Evolutionary conservation across 1,140 invertebrate species (phyloP), one percentile per base, ranked within the genome.

Genomic region (Aphis craccivora): DNA sequence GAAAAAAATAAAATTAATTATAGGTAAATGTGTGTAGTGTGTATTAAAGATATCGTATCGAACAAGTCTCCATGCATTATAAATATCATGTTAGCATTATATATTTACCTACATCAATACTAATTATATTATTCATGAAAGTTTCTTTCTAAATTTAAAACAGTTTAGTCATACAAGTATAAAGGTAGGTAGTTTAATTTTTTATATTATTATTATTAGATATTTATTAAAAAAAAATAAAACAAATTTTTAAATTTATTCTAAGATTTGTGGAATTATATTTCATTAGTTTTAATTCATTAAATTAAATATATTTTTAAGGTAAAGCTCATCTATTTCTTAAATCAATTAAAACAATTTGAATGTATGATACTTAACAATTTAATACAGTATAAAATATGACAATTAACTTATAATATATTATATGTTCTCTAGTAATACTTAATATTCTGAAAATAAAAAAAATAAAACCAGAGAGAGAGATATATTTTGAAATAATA

Each of bases 101-200:
- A 76, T 76, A 76, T 76, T 76, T 76, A 35, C 60, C 18, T 76
- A 35, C 60, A 76, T 76, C n/a, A 76, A n/a, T 67, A n/a, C 14
- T 76, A 76, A 76, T 76, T 76, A 76, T 76, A 76, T 76, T 76
- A 76, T 76, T 76, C 60, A 76, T 76, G 60, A 76, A 76, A 76
- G 60, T 76, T 76, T 76, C 60, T 76, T 76, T 76, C 60, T 76
- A 76, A 20, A 76, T 76, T 76, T 76, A 76, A 67, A 76, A 76
- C 14, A 22, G 60, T 76, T 76, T 76, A 76, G 18, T 76, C 30
- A 76, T 14, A 76, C 60, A 76, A 76, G 4, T 76, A n/a, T 76
- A n/a, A 5, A 76, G 30, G 5, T 76, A 76, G 60, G 0, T 76
- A 14, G 30, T 76, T n/a, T n/a, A 35, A n/a, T 18, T 76, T 76